These are phyloP conservation scores for Slavum lentiscoides DNA, from an alignment of 2,888 invertebrate species.

Conservation along the genomic window DNA sequence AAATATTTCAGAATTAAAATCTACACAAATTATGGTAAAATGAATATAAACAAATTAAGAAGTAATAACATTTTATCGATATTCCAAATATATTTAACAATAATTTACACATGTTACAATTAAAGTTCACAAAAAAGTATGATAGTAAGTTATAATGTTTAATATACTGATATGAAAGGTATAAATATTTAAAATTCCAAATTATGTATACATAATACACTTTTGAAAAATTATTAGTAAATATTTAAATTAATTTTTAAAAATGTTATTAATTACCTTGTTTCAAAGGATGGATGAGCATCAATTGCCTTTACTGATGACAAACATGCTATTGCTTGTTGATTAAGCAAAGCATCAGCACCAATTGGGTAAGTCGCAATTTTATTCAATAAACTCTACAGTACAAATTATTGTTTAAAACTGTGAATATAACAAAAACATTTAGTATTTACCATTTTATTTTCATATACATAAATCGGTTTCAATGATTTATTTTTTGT, in stretches of 20 bases:
- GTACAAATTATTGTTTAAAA: constrained; percentile 33
- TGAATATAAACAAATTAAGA: no score
- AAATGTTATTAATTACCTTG: constrained; percentile 39
- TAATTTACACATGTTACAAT: no score
- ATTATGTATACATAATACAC: neutral
- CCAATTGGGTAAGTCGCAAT: constrained; percentile 72
- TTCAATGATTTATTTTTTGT: constrained; percentile 70
- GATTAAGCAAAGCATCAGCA: constrained; percentile 68
- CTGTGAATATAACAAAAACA: neutral
- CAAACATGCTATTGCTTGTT: constrained; percentile 66
- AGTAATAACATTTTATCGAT: no score
- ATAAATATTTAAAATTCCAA: no score
- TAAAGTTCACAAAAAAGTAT: no score
- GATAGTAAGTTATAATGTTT: no score
- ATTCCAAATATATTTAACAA: no score
- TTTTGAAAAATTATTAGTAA: neutral
- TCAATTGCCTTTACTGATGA: constrained; percentile 73
- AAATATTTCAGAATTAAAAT: no score
- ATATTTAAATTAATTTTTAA: neutral
- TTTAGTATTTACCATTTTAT: constrained; percentile 69
- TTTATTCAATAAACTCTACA: constrained; percentile 69
- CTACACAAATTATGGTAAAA: no score
- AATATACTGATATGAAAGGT: no score
- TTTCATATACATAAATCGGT: constrained; percentile 82
- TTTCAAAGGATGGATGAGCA: constrained; percentile 67